Percentiles rank a stretch among this genome's conserved stretches.
Evolutionary conservation across 2,797 vertebrate species (phyloP).

Genomic region (Phoebastria nigripes): DNA sequence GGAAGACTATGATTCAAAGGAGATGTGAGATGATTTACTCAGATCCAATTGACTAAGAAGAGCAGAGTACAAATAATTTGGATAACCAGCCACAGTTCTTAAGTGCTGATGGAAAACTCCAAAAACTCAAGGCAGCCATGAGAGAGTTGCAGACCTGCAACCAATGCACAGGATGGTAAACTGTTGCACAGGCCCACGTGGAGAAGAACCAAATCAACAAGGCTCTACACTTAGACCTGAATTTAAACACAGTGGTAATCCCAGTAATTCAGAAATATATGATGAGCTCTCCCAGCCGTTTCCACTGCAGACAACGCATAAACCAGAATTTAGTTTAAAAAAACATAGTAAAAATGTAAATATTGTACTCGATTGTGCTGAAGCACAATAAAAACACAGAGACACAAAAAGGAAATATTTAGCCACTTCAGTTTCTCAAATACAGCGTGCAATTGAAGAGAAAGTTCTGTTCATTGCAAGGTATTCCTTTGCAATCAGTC

Average conservation of each 20-base stretch:
- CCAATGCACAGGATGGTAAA: background rate
- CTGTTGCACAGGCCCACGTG: background rate
- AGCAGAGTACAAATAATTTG: background rate
- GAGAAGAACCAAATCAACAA: background rate
- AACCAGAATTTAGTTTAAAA: background rate
- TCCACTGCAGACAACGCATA: background rate
- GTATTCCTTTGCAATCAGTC: background rate
- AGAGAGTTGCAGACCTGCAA: background rate
- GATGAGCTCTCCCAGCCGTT: background rate
- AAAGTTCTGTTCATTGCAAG: background rate
- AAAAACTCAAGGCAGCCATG: background rate
- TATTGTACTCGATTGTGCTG: background rate
- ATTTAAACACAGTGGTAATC: background rate
- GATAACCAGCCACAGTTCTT: background rate
- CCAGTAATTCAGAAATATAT: background rate
- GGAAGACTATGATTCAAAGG: background rate
- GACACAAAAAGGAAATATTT: background rate
- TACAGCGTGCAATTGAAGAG: background rate
- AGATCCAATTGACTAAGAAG: background rate
- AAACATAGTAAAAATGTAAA: background rate
- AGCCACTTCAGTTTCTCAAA: background rate
- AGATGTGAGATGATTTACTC: background rate
- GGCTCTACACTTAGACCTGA: background rate
- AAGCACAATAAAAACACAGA: background rate
- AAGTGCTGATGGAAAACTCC: background rate